These are phyloP conservation scores for honey bee (Apis mellifera) DNA, from an alignment of 1,140 invertebrate species.

Conservation along the genomic window Amel_HAv3.1 CM009934.2:10263001-10263500, in stretches of 20 bases:
- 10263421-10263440: neutral
- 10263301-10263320: neutral
- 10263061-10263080: constrained; percentile 11
- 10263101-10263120: neutral
- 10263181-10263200: no score
- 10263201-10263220: neutral
- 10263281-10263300: neutral
- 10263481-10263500: neutral
- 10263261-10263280: no score
- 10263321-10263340: neutral
- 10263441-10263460: neutral
- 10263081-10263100: constrained; percentile 18
- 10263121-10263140: neutral
- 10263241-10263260: neutral
- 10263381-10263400: neutral
- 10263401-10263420: neutral
- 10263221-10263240: neutral
- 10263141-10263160: neutral
- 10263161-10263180: neutral
- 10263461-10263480: neutral
- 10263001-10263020: constrained; percentile 4
- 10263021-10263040: constrained; percentile 27
- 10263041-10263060: constrained; percentile 16
- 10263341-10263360: neutral
- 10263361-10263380: neutral